phyloP scores from a whole-genome alignment of 2,113 vertebrate genomes.

The Plecturocebus donacophilus region DNA sequence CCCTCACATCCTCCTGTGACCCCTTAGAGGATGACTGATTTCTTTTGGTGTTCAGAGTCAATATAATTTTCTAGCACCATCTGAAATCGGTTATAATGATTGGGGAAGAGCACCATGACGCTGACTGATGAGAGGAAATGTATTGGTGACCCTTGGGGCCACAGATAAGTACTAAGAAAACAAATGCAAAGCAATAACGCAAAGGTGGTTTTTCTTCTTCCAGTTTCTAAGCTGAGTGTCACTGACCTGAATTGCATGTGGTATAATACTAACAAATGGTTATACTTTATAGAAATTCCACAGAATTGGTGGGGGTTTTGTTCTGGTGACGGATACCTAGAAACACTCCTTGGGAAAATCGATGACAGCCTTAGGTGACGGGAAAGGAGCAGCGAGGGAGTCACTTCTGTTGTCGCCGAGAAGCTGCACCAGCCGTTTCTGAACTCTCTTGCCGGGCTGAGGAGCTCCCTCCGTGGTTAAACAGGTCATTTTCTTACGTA shows the following conservation, averaged over 20 bases:
- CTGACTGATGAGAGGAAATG: background rate
- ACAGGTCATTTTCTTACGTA: background rate
- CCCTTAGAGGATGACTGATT: constrained; percentile 99
- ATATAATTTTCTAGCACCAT: constrained; percentile 98
- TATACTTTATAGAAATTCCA: background rate
- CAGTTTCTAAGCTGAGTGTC: background rate
- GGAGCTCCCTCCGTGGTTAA: background rate
- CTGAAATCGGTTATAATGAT: constrained; percentile 99
- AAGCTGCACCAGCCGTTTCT: background rate
- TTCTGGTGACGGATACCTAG: background rate
- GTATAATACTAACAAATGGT: background rate
- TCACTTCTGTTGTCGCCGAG: fast-evolving
- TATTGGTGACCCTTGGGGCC: background rate
- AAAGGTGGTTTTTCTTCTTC: background rate
- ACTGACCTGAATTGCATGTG: background rate
- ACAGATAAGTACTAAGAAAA: background rate
- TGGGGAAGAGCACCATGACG: constrained; percentile 87
- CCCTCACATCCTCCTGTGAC: constrained; percentile 68
- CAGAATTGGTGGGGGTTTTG: background rate
- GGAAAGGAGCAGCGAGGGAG: background rate
- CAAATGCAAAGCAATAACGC: background rate
- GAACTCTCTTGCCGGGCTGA: no score
- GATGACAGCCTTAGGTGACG: background rate
- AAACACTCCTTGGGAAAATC: background rate
- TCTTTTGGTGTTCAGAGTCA: constrained; percentile 98